Conservation (phyloP, 2,797 vertebrate genomes). For the Apodemus agrarius region DNA sequence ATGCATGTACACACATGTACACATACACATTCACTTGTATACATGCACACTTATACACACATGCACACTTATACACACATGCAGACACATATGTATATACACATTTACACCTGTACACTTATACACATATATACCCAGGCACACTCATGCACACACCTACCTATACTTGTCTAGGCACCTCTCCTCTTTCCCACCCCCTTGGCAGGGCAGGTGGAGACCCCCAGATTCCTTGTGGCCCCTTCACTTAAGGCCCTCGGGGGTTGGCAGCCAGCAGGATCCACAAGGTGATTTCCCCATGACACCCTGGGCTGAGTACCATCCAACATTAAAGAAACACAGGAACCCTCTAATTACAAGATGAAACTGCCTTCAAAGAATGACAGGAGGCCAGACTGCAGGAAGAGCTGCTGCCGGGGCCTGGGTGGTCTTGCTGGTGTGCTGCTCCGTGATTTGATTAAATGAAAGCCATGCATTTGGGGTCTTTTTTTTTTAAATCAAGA, state of each 20-base stretch:
- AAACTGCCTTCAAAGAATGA: slow-evolving; percentile 38
- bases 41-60: not conserved
- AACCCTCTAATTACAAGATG: slow-evolving; percentile 54
- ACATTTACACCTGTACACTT: not conserved
- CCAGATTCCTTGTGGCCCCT: not conserved
- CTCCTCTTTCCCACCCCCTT: not conserved
- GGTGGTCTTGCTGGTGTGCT: slow-evolving; percentile 32
- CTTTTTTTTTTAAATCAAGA: not conserved
- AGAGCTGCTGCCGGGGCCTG: not conserved
- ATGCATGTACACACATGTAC: not conserved
- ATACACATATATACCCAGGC: no score
- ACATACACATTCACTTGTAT: not conserved
- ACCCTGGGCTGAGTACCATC: not conserved
- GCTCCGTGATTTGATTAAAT: slow-evolving; percentile 37
- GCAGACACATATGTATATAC: not conserved
- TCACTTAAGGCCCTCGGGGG: not conserved
- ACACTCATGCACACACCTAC: not conserved
- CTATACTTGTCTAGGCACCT: not conserved
- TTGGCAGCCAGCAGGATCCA: not conserved
- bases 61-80: not conserved
- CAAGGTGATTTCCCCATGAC: slow-evolving; percentile 27
- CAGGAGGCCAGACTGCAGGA: not conserved
- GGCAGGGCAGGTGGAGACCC: not conserved
- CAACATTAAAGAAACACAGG: slow-evolving; percentile 56
- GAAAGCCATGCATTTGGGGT: slow-evolving; percentile 47